Evolutionary conservation across 2,888 invertebrate species (phyloP).

Genomic region (Onchidella celtica): DNA sequence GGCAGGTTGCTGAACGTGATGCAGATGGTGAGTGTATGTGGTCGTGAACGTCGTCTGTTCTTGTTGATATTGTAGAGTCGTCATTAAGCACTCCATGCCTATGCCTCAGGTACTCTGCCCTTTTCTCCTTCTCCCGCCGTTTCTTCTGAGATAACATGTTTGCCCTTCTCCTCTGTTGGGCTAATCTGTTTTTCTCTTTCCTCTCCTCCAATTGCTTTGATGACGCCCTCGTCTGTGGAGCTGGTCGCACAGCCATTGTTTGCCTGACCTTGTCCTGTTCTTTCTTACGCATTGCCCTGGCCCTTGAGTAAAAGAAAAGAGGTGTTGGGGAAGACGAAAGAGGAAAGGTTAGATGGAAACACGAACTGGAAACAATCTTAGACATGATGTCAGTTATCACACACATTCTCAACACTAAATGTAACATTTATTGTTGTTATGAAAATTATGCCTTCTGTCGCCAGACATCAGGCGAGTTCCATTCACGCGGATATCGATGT

Average conservation of each 20-base stretch:
- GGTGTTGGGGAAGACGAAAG: neutral
- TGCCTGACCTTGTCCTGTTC: neutral
- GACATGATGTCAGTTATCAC: neutral
- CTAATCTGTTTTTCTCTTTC: neutral
- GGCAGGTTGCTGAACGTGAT: neutral
- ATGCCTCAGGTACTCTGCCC: neutral
- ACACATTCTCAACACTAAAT: too few relatives aligned
- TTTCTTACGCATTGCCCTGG: neutral
- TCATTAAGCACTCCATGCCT: neutral
- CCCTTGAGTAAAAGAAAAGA: neutral
- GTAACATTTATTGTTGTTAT: too few relatives aligned
- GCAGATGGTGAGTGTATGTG: neutral
- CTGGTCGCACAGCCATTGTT: neutral
- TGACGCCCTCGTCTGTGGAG: neutral
- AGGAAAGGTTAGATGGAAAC: neutral
- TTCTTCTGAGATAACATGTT: conserved; percentile 12
- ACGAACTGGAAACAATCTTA: neutral
- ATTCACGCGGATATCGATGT: too few relatives aligned
- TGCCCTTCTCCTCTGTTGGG: conserved; percentile 1
- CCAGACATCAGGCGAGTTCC: too few relatives aligned
- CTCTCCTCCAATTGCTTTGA: neutral
- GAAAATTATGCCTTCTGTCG: too few relatives aligned
- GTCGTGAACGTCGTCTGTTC: too few relatives aligned
- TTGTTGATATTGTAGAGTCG: too few relatives aligned
- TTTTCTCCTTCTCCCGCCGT: neutral